Percentiles rank a stretch among this genome's conserved stretches.
Conservation (phyloP, 2,113 vertebrate genomes). For the Haemorhous mexicanus region DNA sequence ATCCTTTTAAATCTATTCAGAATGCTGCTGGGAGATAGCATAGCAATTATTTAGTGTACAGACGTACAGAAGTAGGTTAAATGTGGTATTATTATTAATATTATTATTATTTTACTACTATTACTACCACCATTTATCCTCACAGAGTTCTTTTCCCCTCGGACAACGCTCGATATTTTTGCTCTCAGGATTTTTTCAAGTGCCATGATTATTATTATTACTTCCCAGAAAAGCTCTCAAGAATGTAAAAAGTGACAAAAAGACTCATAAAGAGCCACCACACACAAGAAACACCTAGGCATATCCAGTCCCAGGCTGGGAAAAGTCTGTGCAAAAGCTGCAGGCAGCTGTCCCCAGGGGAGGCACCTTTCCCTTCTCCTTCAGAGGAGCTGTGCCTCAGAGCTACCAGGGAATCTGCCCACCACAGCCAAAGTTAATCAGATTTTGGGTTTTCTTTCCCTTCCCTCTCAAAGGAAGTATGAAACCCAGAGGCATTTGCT, state of each 20-base stretch:
- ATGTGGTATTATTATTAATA: background rate
- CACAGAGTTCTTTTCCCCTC: background rate
- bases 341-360: background rate
- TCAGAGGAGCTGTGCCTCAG: background rate
- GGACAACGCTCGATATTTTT: background rate
- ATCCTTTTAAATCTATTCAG: background rate
- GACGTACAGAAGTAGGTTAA: background rate
- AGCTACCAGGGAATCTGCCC: background rate
- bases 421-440: background rate
- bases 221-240: background rate
- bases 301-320: background rate
- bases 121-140: background rate
- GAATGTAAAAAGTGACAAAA: background rate
- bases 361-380: background rate
- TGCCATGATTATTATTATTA: too few relatives aligned
- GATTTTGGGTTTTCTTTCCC: background rate
- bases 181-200: too few relatives aligned
- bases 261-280: background rate
- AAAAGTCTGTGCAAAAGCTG: background rate
- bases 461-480: background rate
- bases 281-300: background rate
- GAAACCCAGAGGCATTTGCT: background rate
- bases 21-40: background rate
- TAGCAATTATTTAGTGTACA: background rate
- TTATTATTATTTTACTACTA: too few relatives aligned